phyloP scores from a whole-genome alignment of 2,888 invertebrate species.

The Ichneumon xanthorius region DNA sequence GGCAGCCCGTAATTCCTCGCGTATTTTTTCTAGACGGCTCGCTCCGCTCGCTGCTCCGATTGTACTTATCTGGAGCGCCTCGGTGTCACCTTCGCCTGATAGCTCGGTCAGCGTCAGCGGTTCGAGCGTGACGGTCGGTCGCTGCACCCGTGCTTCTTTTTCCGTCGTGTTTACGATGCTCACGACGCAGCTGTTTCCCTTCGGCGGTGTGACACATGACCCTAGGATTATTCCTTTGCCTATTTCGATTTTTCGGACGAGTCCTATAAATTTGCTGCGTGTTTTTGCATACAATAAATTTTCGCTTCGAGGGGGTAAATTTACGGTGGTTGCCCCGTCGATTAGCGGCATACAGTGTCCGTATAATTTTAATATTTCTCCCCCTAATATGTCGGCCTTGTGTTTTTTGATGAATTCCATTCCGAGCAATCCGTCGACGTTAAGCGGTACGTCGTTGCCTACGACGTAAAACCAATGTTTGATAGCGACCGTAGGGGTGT shows the following conservation, averaged over 20 bases:
- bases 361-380: background rate
- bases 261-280: background rate
- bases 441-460: background rate
- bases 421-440: background rate
- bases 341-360: conserved; percentile 3
- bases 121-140: background rate
- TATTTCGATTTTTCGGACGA: background rate
- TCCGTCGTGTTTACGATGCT: background rate
- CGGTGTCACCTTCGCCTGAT: background rate
- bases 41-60: too few relatives aligned
- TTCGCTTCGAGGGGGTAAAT: background rate
- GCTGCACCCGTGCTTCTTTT: background rate
- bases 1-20: too few relatives aligned
- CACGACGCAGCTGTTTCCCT: background rate
- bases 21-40: too few relatives aligned
- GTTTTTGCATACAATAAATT: background rate
- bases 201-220: too few relatives aligned
- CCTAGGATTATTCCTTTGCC: background rate
- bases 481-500: background rate
- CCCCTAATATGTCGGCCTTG: conserved; percentile 1
- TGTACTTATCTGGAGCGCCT: background rate
- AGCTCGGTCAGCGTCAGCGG: background rate
- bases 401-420: background rate
- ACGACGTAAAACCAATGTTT: conserved; percentile 4
- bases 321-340: background rate